Evolutionary conservation across 1,140 invertebrate genomes (phyloP), one percentile per base, ranked within the genome.

Genomic region (Leptinotarsa texana): DNA sequence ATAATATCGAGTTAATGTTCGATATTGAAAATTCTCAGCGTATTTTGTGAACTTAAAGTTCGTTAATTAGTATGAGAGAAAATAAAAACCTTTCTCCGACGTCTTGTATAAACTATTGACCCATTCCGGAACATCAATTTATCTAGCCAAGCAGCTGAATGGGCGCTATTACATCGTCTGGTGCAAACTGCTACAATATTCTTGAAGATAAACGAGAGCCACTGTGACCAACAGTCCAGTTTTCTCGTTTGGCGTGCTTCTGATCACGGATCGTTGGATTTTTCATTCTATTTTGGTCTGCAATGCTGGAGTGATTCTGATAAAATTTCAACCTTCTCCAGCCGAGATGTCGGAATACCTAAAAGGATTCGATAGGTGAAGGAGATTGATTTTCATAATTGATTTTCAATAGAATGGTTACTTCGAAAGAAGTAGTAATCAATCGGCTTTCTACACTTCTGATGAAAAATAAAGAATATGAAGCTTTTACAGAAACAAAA

Each of bases 91-190:
- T 15, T 4, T n/a, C 15, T 4, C 6, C 15, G 2, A 57, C 51
- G 51, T 57, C 51, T n/a, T 57, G 51, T 15, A 18, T 57, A n/a
- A 57, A 57, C 22, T 57, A 57, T 51, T 8, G 51, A 57, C 24
- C 69, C 13, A 71, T 71, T 27, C 61, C 27, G 47, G 61, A 71
- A 71, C 69, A 71, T 71, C 69, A 71, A 71, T 71, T 71, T 71
- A 47, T 57, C 6, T 71, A n/a, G 15, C 69, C 42, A 62, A 27
- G 42, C 57, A 18, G 51, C 51, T 49, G 51, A 62, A 71, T 49
- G 69, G n/a, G 27, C 21, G 69, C 69, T 27, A 71, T 71, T 71
- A 71, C 69, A n/a, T 62, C 51, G 69, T 71, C 69, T 71, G 57
- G 49, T 71, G 51, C 42, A 61, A 62, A 51, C 48, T 71, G 42